Evolutionary conservation across 2,797 vertebrate species (phyloP), one percentile per base, ranked within the genome.

Genomic region (Esox lucius): DNA sequence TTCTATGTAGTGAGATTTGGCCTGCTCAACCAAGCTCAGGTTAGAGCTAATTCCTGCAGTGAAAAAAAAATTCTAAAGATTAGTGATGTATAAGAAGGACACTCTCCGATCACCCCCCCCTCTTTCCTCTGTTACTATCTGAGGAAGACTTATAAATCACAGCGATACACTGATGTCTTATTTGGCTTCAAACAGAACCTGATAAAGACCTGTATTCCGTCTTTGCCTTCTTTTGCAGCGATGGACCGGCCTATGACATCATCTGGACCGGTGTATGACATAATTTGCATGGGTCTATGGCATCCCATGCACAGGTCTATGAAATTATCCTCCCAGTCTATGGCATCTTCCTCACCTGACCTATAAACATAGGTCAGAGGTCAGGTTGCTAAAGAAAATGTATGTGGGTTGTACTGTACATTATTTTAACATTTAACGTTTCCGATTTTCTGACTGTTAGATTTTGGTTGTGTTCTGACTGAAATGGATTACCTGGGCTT

Each of bases 61-160:
- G 65, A 42, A 42, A 64, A 39, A n/a, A 13, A 13, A 66, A 46
- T 4, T 39, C 35, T 39, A 22, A 15, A 73, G 42, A 28, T 39
- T 26, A 22, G 61, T 22, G 12, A 22, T 65, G 8, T 8, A 3
- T 9, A 64, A 28, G 39, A 35, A 39, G 28, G 31, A 74, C 33
- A 35, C 19, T 6, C 19, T n/a, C 67, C 46, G 48, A 56, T 33
- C 56, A 39, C 8, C 64, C 51, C 26, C 26, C 31, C 3, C 35
- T 24, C 17, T 31, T 8, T 19, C 51, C 66, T 69, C 66, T 26
- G 19, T 16, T 4, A n/a, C 35, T 16, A 11, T 26, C 51, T 5
- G 19, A 53, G 62, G n/a, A 28, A 76, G 48, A 74, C 31, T 46
- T 76, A 72, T 78, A 78, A 70, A 78, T 78, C 76, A 81, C 59